Evolutionary conservation across 2,113 vertebrate species (phyloP).

Genomic region (Falcunculus frontatus): DNA sequence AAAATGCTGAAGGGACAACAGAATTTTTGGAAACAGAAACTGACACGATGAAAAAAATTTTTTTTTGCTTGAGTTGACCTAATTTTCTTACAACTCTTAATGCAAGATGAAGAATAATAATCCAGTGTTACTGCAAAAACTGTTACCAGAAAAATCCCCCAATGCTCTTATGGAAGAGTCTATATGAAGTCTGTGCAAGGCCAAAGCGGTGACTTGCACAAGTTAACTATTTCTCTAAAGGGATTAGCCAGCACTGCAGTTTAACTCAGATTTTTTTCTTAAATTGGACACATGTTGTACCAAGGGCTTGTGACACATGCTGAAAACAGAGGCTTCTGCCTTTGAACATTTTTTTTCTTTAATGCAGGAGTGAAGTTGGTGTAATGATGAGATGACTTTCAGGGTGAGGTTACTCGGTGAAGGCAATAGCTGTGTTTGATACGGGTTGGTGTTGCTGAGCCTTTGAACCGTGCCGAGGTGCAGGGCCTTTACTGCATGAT

Average conservation of each 20-base stretch:
- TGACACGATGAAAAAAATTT: neutral
- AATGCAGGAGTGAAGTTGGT: neutral
- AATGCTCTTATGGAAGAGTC: rapidly evolving
- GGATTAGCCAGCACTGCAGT: neutral
- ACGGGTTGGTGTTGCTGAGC: neutral
- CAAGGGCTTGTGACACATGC: neutral
- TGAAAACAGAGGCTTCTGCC: neutral
- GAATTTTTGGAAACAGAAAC: neutral
- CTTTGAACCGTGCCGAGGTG: neutral
- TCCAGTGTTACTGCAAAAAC: neutral
- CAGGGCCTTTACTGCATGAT: neutral
- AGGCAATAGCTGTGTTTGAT: neutral
- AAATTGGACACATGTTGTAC: neutral
- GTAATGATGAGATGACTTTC: neutral
- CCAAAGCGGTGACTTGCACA: neutral
- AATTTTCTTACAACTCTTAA: neutral
- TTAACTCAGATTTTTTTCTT: neutral
- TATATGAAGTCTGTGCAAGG: neutral
- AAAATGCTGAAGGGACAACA: neutral
- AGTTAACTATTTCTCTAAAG: neutral
- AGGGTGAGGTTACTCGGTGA: neutral
- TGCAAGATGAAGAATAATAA: neutral
- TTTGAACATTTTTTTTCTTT: neutral
- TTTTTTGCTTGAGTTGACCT: neutral
- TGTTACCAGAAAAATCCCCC: neutral